A percentile compares a stretch with the other conserved stretches of the same genome.
Evolutionary conservation across 2,113 vertebrate species (phyloP).

Genomic region (Amphiprion ocellaris): DNA sequence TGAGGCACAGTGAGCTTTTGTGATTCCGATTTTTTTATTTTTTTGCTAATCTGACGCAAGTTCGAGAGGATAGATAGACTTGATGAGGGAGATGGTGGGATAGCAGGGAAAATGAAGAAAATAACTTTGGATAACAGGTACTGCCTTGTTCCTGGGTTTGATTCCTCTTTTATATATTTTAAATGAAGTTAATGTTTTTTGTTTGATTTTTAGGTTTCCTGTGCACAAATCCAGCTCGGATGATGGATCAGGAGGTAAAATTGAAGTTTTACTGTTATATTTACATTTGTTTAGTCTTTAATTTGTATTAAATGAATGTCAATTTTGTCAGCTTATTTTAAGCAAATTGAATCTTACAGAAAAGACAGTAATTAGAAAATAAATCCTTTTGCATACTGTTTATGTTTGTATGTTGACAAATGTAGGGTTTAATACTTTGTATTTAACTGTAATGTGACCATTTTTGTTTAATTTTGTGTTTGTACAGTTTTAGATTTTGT

Average conservation of each 20-base stretch:
- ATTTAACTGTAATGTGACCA: not conserved
- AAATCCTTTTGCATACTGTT: too few relatives aligned
- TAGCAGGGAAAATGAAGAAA: conserved; percentile 75
- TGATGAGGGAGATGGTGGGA: conserved; percentile 54
- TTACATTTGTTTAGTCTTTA: not conserved
- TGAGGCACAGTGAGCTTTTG: conserved; percentile 50
- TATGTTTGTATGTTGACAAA: too few relatives aligned
- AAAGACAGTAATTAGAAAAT: too few relatives aligned
- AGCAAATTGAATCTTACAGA: too few relatives aligned
- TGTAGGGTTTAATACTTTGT: too few relatives aligned
- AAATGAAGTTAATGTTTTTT: not conserved
- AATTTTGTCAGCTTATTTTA: too few relatives aligned
- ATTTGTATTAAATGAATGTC: not conserved
- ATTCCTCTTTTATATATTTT: not conserved
- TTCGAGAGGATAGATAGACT: conserved; percentile 23
- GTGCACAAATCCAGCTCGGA: conserved; percentile 95
- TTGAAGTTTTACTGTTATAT: not conserved
- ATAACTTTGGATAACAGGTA: conserved; percentile 77
- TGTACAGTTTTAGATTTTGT: not conserved
- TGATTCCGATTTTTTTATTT: conserved; percentile 10
- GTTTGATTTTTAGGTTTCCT: conserved; percentile 86
- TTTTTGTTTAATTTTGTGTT: not conserved
- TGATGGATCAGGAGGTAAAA: conserved; percentile 92
- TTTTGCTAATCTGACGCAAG: conserved; percentile 11
- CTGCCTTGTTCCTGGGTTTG: not conserved